A percentile compares a stretch with the other conserved stretches of the same genome.
These are phyloP conservation scores for Cassiopea andromeda DNA, from an alignment of 30 jellyfish, hydroid and myxozoan genomes.

Conservation along the genomic window DNA sequence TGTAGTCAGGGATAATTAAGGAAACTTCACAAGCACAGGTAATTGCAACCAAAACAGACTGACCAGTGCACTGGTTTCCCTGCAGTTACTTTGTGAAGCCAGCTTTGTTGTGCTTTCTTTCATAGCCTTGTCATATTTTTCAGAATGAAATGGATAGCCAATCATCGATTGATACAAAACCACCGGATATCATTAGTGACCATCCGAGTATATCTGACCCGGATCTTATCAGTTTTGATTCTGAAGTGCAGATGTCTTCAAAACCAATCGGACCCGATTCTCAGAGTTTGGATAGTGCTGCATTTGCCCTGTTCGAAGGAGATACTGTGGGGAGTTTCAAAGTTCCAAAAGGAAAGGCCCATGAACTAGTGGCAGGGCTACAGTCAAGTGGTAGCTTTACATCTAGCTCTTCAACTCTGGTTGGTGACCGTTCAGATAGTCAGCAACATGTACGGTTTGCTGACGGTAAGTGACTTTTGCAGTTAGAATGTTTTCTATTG, in stretches of 20 bases:
- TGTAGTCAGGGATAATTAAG: too few species aligned
- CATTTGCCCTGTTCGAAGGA: slow-evolving; percentile 85
- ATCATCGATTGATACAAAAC: slow-evolving; percentile 27
- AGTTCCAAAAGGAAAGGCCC: slow-evolving; percentile 69
- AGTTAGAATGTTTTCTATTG: neutral
- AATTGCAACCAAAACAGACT: too few species aligned
- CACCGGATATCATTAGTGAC: slow-evolving; percentile 68
- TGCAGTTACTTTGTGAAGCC: too few species aligned
- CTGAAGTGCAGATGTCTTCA: slow-evolving; percentile 35
- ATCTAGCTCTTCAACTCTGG: slow-evolving; percentile 67
- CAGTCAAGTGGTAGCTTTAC: slow-evolving; percentile 57
- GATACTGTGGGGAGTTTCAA: slow-evolving; percentile 69
- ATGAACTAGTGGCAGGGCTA: slow-evolving; percentile 35
- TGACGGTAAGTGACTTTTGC: slow-evolving; percentile 58
- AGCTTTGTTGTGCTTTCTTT: too few species aligned
- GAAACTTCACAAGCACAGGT: too few species aligned
- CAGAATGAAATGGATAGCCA: slow-evolving; percentile 32
- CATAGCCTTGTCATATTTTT: too few species aligned
- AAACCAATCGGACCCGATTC: slow-evolving; percentile 73
- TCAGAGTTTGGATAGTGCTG: slow-evolving; percentile 92
- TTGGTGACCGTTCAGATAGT: slow-evolving; percentile 43
- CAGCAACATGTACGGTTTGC: slow-evolving; percentile 89
- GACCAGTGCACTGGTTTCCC: too few species aligned
- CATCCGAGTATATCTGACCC: slow-evolving; percentile 80
- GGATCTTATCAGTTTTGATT: slow-evolving; percentile 79